Percentiles rank a stretch among this genome's conserved stretches.
These are phyloP conservation scores for Drosophila niveifrons DNA, from an alignment of 2,888 invertebrate species.

Conservation along the genomic window DNA sequence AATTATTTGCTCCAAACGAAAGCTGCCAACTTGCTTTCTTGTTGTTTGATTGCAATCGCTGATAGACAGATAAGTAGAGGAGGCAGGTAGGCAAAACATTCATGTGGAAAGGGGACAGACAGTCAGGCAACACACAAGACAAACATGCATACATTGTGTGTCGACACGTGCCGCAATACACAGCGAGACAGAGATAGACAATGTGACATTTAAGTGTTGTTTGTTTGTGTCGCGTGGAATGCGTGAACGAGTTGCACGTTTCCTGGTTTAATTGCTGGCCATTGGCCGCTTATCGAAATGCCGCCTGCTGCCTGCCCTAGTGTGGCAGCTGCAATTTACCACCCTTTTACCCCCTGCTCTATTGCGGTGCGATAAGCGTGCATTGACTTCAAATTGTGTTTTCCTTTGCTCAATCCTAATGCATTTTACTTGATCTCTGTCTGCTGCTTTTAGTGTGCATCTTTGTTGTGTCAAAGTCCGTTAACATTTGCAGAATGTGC, in stretches of 20 bases:
- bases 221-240: conserved; percentile 23
- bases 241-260: conserved; percentile 53
- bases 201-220: conserved; percentile 53
- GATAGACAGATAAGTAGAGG: neutral
- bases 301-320: conserved; percentile 13
- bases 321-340: conserved; percentile 23
- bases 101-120: neutral
- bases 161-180: conserved; percentile 17
- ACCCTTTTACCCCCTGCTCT: neutral
- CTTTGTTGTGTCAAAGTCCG: conserved; percentile 35
- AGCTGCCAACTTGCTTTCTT: conserved; percentile 18
- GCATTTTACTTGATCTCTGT: neutral
- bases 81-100: neutral
- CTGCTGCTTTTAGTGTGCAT: conserved; percentile 18
- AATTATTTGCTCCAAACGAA: conserved; percentile 43
- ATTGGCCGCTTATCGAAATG: conserved; percentile 52
- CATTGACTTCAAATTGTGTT: conserved; percentile 34
- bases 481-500: conserved; percentile 43
- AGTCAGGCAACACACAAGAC: neutral
- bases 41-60: conserved; percentile 12
- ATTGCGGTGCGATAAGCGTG: conserved; percentile 29
- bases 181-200: conserved; percentile 20
- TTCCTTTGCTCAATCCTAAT: conserved; percentile 7
- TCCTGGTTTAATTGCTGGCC: conserved; percentile 57
- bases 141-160: conserved; percentile 3